Percentiles rank a stretch among this genome's conserved stretches.
These are phyloP conservation scores for Malurus splendens DNA, from an alignment of 2,797 vertebrate species.

Conservation along the genomic window DNA sequence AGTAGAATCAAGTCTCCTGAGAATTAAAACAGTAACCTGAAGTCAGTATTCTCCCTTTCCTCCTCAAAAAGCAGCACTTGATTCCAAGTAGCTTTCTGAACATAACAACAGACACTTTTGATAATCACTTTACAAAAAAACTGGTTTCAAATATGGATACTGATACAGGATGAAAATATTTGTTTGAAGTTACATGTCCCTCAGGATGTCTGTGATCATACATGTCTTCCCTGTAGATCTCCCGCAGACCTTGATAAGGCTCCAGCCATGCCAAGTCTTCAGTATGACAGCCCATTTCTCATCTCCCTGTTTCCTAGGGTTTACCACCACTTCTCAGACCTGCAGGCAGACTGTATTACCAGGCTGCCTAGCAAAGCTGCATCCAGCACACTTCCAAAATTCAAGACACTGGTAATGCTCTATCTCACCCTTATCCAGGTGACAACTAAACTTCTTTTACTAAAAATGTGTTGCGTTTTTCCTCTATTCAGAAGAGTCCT, in stretches of 20 bases:
- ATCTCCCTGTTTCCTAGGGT: neutral
- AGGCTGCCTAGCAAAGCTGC: neutral
- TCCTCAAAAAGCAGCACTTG: neutral
- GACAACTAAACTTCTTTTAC: neutral
- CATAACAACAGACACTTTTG: neutral
- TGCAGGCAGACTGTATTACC: accelerated
- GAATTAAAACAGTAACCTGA: neutral
- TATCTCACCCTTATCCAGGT: neutral
- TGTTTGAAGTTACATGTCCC: neutral
- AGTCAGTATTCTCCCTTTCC: neutral
- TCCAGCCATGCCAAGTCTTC: neutral
- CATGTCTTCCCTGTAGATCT: neutral
- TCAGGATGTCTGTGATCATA: neutral
- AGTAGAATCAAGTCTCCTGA: neutral
- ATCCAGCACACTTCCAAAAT: accelerated
- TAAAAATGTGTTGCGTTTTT: neutral
- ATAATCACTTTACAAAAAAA: neutral
- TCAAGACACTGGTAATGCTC: neutral
- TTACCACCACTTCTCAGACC: neutral
- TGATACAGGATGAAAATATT: neutral
- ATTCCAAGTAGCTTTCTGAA: neutral
- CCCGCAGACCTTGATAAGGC: neutral
- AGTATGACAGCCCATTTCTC: neutral
- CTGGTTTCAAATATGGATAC: neutral
- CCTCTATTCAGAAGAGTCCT: neutral